phyloP scores from a whole-genome alignment of 1,140 invertebrate species.

The Aricia agestis region DNA sequence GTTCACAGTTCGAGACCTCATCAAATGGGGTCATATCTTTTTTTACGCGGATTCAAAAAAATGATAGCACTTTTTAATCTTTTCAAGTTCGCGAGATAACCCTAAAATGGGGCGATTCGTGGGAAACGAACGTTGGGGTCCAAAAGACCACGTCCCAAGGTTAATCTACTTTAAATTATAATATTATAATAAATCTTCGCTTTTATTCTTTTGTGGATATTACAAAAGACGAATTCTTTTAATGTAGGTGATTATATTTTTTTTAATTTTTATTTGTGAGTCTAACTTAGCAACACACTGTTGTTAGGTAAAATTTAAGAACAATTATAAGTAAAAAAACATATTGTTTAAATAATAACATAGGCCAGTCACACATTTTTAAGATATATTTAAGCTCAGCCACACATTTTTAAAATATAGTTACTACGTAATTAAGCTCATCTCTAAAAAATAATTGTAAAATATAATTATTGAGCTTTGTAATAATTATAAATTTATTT shows the following conservation, averaged over 20 bases:
- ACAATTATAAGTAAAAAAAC: too few relatives aligned
- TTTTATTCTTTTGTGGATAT: conserved; percentile 18
- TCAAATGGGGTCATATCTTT: conserved; percentile 60
- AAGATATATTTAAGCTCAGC: too few relatives aligned
- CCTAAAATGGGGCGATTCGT: conserved; percentile 69
- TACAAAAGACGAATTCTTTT: neutral
- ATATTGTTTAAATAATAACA: too few relatives aligned
- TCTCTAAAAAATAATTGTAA: too few relatives aligned
- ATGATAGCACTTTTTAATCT: conserved; percentile 62
- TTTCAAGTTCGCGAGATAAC: conserved; percentile 53
- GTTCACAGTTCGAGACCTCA: conserved; percentile 67
- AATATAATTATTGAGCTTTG: too few relatives aligned
- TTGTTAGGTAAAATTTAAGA: neutral
- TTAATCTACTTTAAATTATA: conserved; percentile 56
- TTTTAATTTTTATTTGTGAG: neutral
- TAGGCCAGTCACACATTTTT: too few relatives aligned
- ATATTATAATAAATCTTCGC: conserved; percentile 27
- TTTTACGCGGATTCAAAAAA: conserved; percentile 42
- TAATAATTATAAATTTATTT: too few relatives aligned
- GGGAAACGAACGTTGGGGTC: conserved; percentile 51
- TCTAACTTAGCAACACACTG: neutral
- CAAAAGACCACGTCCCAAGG: conserved; percentile 43
- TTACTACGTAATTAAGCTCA: too few relatives aligned
- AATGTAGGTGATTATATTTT: conserved; percentile 6
- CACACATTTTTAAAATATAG: too few relatives aligned